These are phyloP conservation scores for Linyphia triangularis DNA, from an alignment of 2,888 invertebrate species.

Conservation along the genomic window DNA sequence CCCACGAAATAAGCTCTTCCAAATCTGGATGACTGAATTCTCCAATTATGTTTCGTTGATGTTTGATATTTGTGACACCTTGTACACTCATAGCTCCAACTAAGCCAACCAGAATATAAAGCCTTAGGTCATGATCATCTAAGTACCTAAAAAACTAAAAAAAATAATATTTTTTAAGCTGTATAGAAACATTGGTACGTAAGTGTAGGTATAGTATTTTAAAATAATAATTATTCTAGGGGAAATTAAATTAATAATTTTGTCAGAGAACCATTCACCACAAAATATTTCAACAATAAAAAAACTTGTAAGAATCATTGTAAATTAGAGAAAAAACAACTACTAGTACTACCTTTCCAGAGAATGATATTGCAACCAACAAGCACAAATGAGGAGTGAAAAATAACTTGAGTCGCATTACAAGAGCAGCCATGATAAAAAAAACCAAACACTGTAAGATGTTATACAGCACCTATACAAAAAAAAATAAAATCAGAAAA, in stretches of 20 bases:
- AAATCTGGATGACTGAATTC: conserved; percentile 87
- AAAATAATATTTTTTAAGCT: conserved; percentile 76
- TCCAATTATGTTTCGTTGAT: conserved; percentile 82
- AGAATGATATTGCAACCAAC: conserved; percentile 85
- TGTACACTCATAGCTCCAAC: conserved; percentile 83
- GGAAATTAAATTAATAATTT: conserved; percentile 77
- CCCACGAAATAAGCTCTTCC: conserved; percentile 89
- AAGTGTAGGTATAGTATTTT: background rate
- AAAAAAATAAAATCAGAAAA: background rate
- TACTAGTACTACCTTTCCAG: conserved; percentile 82
- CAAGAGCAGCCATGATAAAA: conserved; percentile 86
- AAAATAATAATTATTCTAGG: background rate
- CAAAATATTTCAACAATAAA: too few species aligned
- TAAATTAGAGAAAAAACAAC: background rate
- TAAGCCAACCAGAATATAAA: conserved; percentile 81
- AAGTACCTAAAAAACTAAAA: conserved; percentile 80
- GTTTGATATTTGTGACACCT: conserved; percentile 82
- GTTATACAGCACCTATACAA: conserved; percentile 80
- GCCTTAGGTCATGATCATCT: conserved; percentile 80
- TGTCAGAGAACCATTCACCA: background rate
- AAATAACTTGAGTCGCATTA: conserved; percentile 89
- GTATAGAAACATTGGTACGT: background rate
- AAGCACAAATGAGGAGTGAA: conserved; percentile 89
- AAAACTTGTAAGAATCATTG: too few species aligned
- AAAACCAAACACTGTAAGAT: conserved; percentile 86